Evolutionary conservation across 2,797 vertebrate genomes (phyloP), one percentile per base, ranked within the genome.

Genomic region (Benthosema pterotum): DNA sequence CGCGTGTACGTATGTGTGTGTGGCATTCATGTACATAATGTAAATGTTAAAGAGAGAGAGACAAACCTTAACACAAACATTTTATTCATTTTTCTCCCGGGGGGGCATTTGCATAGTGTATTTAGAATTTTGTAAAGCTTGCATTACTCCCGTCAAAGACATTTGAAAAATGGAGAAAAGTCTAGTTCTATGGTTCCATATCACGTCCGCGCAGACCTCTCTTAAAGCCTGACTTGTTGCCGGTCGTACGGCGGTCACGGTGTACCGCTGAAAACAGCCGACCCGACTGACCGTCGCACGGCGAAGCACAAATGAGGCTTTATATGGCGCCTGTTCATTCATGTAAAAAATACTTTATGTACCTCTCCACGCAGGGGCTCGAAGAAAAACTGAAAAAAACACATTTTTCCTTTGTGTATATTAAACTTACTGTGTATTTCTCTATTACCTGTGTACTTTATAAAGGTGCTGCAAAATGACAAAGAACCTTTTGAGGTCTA

Each of bases 401-500:
- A 65, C 69, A 89, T 86, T 95, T 96, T 95, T 94, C 90, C 93
- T 95, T 95, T 95, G 93, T 95, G 95, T 98, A 96, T 96, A 95
- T 95, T 96, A 95, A 96, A 96, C 95, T 92, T 95, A n/a, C 93
- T 69, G 94, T 97, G 96, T 97, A 94, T 95, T 96, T 95, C 96
- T 95, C 95, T 93, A 93, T 96, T 96, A 95, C 94, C 95, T 96
- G 96, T 97, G 95, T 99, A 97, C 95, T 98, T 97, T 96, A 88
- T 96, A 97, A 90, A 97, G 98, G 97, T 98, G 97, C 97, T 98
- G 97, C 93, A 92, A 89, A 94, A 92, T 83, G 77, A 96, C 94
- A 90, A 94, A 89, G 91, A 95, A 93, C 93, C 91, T 92, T 94
- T 91, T 87, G 92, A 95, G 94, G 93, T 93, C 88, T 89, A 91